phyloP scores from a whole-genome alignment of 2,113 vertebrate genomes.

The Campylomormyrus tamandua region DNA sequence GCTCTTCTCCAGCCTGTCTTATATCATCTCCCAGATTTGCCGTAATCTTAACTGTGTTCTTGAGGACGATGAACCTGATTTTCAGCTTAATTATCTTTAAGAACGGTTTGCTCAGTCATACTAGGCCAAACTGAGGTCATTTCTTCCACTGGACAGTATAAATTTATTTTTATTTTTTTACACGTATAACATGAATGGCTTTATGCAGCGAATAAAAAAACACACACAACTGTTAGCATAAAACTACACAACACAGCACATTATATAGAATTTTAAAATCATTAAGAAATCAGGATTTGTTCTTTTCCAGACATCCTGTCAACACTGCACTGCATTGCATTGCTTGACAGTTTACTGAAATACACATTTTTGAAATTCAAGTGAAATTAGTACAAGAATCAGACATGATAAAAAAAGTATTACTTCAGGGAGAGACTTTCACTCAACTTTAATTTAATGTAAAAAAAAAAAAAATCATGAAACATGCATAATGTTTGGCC shows the following conservation, averaged over 20 bases:
- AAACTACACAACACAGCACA: neutral
- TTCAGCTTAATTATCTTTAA: neutral
- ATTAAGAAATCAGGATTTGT: neutral
- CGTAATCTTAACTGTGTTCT: neutral
- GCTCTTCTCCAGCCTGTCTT: neutral
- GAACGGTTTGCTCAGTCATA: neutral
- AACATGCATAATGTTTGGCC: neutral
- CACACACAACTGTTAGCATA: neutral
- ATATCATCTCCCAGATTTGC: neutral
- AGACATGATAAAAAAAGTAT: neutral
- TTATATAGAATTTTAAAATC: neutral
- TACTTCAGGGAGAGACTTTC: neutral
- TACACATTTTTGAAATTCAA: neutral
- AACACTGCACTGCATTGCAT: neutral
- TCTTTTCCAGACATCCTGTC: neutral
- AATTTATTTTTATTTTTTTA: neutral
- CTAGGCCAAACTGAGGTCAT: neutral
- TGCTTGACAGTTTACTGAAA: neutral
- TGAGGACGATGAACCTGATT: slow-evolving; percentile 1
- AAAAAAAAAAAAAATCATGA: neutral
- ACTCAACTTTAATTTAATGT: neutral
- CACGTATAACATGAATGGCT: neutral
- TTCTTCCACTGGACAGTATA: neutral
- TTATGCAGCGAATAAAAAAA: neutral
- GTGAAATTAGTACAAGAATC: neutral